Conservation (phyloP, 2,797 vertebrate genomes). For the Leptodactylus fallax region DNA sequence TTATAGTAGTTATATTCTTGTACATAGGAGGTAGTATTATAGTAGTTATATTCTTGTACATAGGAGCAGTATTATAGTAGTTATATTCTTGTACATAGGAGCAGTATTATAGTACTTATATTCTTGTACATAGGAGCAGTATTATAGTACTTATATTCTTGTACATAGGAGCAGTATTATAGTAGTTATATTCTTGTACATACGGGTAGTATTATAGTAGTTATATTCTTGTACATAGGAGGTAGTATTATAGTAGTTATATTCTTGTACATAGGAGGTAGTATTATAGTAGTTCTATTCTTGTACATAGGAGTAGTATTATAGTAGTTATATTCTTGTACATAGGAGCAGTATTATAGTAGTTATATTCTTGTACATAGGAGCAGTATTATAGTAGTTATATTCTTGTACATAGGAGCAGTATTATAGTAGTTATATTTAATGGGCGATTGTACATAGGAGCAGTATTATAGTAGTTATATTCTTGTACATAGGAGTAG, state of each 20-base stretch:
- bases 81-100: conserved; percentile 2
- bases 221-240: background rate
- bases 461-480: conserved; percentile 3
- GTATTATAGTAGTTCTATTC: no score
- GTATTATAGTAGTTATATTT: background rate
- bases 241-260: conserved; percentile 11
- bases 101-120: conserved; percentile 11
- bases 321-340: conserved; percentile 4
- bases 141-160: background rate
- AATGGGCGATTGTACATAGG: no score
- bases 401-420: background rate
- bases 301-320: background rate
- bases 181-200: background rate
- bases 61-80: conserved; percentile 10
- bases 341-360: background rate
- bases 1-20: conserved; percentile 7
- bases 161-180: conserved; percentile 2
- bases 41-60: conserved; percentile 9
- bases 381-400: conserved; percentile 6
- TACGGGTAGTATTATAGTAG: conserved; percentile 7
- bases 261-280: background rate
- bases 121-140: background rate
- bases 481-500: background rate
- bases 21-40: conserved; percentile 4
- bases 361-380: conserved; percentile 11